Base-by-base conservation (phyloP, 2,113 vertebrate species). In the Etheostoma spectabile region DNA sequence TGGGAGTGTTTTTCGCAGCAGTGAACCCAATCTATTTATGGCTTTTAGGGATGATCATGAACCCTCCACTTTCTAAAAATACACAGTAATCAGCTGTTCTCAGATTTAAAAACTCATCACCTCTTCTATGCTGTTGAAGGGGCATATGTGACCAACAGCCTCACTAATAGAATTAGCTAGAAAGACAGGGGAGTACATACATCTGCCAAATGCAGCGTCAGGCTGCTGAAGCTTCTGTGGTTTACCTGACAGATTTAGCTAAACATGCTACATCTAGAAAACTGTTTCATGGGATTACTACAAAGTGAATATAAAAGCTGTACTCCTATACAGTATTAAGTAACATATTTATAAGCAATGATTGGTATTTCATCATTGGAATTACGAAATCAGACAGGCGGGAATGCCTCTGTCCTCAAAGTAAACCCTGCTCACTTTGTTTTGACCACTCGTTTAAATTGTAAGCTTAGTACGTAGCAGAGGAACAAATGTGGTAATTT, bases 81-180 rank as follows among this genome's bases (percentile, higher is more conserved):
- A 95, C 80, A 77, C 81, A 27, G 45, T 63, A 84, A 93, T 95
- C 94, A 94, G 94, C 92, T 94, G 94, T 90, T 93, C 86, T 82
- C 86, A 91, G 89, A 94, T 91, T 93, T 91, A 93, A 91, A 92
- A 94, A 78, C 90, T 94, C 91, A 77, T 88, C 93, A 84, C 92
- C 89, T 93, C 90, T 63, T 69, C 82, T 85, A 90, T 83, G 82
- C 87, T 87, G 89, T 86, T 51, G 56, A 77, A 83, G 87, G 80
- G 80, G 86, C 80, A 66, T 74, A 89, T 79, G 78, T 87, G 86
- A 65, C 82, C 77, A 63, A 61, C 74, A 76, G 74, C 76, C 53
- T 63, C n/a, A 55, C 82, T 77, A 57, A 52, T 68, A 77, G 80
- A 82, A 82, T 85, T 82, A 79, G 24, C 30, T 30, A n/a, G 38